Percentiles rank a stretch among this genome's conserved stretches.
These are phyloP conservation scores for Parazoanthus atlanticus DNA, from an alignment of 92 coral and sea anemone species.

Conservation along the genomic window DNA sequence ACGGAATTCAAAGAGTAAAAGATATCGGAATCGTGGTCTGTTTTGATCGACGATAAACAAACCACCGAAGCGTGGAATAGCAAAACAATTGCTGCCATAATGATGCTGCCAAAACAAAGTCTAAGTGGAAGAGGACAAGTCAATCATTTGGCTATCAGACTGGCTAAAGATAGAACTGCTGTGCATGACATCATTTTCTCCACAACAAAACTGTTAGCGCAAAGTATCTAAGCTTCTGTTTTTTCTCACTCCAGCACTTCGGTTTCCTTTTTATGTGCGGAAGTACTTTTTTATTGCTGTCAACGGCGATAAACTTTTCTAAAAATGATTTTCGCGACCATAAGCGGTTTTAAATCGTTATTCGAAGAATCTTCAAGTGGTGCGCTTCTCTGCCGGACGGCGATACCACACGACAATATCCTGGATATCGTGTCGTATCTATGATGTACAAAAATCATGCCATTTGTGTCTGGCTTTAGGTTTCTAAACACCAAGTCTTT, in stretches of 20 bases:
- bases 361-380: not conserved
- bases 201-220: not conserved
- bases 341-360: no score
- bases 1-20: not conserved
- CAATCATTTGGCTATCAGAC: not conserved
- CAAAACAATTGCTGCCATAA: conserved; percentile 20
- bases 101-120: conserved; percentile 21
- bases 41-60: conserved; percentile 23
- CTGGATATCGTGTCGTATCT: no score
- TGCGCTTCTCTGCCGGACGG: not conserved
- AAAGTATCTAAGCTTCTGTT: not conserved
- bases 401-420: no score
- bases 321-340: not conserved
- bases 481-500: not conserved
- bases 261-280: not conserved
- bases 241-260: not conserved
- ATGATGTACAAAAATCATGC: not conserved
- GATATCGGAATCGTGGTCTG: not conserved
- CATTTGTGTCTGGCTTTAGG: not conserved
- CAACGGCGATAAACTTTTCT: not conserved
- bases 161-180: not conserved
- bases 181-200: not conserved
- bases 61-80: conserved; percentile 34
- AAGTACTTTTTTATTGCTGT: conserved; percentile 19
- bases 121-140: not conserved